A percentile compares a stretch with the other conserved stretches of the same genome.
Conservation (phyloP, 92 coral and sea anemone genomes). For the Paramuricea clavata region DNA sequence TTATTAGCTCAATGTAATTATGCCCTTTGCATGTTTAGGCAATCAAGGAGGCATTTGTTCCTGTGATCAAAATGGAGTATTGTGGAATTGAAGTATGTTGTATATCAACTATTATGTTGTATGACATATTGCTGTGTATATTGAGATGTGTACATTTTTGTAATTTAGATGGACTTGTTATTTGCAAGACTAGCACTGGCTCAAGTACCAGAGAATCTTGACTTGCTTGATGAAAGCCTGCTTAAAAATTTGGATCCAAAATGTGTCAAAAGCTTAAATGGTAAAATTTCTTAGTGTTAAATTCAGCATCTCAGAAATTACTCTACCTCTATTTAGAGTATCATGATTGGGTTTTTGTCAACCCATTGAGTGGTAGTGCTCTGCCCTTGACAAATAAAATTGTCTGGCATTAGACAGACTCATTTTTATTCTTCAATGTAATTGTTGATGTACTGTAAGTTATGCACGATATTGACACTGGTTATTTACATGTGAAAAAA, state of each 20-base stretch:
- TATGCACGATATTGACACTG: too few species aligned
- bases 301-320: too few species aligned
- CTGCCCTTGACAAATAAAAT: too few species aligned
- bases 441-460: too few species aligned
- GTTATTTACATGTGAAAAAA: too few species aligned
- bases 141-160: not conserved
- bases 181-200: conserved; percentile 96
- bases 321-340: too few species aligned
- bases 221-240: conserved; percentile 85
- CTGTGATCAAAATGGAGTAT: conserved; percentile 91
- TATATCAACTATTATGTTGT: not conserved
- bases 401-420: too few species aligned
- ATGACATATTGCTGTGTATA: not conserved
- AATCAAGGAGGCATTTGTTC: conserved; percentile 96
- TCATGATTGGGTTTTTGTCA: too few species aligned
- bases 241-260: conserved; percentile 89
- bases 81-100: conserved; percentile 90
- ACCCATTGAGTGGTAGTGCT: too few species aligned
- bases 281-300: conserved; percentile 37
- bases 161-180: conserved; percentile 82
- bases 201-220: conserved; percentile 89
- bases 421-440: too few species aligned
- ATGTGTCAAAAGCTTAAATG: conserved; percentile 95
- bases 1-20: not conserved
- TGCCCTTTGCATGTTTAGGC: conserved; percentile 67